phyloP scores from a whole-genome alignment of 2,888 invertebrate species.

The Drepana falcataria region DNA sequence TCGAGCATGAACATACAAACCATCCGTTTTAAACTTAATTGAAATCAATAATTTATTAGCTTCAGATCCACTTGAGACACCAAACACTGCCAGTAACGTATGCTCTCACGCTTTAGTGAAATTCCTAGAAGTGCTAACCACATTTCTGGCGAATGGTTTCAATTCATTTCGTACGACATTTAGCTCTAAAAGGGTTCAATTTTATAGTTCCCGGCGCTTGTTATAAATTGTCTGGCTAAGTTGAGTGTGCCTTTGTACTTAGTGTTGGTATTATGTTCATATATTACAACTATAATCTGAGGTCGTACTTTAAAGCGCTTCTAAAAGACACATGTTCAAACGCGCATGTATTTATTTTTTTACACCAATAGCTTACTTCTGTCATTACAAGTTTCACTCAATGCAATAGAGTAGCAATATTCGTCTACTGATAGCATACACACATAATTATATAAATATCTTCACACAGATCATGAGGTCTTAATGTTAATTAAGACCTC shows the following conservation, averaged over 20 bases:
- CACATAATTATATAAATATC: too few relatives aligned
- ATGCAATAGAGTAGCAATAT: too few relatives aligned
- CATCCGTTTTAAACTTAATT: constrained; percentile 18
- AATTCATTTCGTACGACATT: background rate
- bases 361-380: too few relatives aligned
- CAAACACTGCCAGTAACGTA: background rate
- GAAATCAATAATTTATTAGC: constrained; percentile 14
- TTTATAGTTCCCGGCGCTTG: background rate
- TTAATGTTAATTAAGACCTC: too few relatives aligned
- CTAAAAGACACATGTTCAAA: too few relatives aligned
- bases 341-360: too few relatives aligned
- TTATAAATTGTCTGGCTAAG: background rate
- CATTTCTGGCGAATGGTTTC: background rate
- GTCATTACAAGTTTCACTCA: too few relatives aligned
- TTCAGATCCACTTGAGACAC: constrained; percentile 7
- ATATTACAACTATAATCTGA: too few relatives aligned
- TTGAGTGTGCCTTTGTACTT: background rate
- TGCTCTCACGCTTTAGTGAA: background rate
- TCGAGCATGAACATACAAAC: constrained; percentile 7
- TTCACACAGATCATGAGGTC: too few relatives aligned
- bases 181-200: background rate
- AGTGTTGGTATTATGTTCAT: background rate
- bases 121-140: background rate
- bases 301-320: too few relatives aligned
- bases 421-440: too few relatives aligned